These are phyloP conservation scores for Cyanoliseus patagonus DNA, from an alignment of 2,113 vertebrate genomes.

Conservation along the genomic window DNA sequence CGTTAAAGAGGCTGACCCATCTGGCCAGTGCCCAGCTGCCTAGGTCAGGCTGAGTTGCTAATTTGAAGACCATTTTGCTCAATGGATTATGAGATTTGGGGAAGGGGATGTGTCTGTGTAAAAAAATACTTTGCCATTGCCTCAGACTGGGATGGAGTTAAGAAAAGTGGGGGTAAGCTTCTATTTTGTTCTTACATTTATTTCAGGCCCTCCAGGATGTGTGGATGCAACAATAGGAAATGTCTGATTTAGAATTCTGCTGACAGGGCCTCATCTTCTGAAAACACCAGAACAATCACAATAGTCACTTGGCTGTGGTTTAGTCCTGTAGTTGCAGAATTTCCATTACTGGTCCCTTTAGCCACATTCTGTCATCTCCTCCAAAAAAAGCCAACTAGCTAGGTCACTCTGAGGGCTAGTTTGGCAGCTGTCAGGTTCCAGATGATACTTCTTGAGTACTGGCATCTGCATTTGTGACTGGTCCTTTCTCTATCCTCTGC, in stretches of 20 bases:
- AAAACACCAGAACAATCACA: background rate
- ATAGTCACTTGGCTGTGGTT: conserved; percentile 18
- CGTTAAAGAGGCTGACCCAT: background rate
- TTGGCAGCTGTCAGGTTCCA: conserved; percentile 70
- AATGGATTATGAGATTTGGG: background rate
- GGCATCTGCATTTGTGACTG: conserved; percentile 40
- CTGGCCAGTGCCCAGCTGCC: background rate
- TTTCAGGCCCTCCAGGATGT: background rate
- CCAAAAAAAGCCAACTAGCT: conserved; percentile 54
- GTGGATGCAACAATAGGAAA: background rate
- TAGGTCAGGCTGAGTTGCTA: background rate
- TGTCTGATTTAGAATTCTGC: background rate
- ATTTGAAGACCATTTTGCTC: background rate
- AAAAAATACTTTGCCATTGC: background rate
- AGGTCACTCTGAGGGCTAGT: conserved; percentile 46
- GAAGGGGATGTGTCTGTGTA: background rate
- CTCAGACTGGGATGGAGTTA: background rate
- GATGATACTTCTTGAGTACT: conserved; percentile 64
- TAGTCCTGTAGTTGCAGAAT: conserved; percentile 46
- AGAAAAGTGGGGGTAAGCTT: background rate
- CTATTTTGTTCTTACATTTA: background rate
- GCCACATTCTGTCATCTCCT: conserved; percentile 64
- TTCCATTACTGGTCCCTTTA: conserved; percentile 46
- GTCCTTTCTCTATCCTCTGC: conserved; percentile 42
- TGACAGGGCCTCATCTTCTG: background rate